These are phyloP conservation scores for Steatornis caripensis DNA, from an alignment of 2,113 vertebrate genomes.

Conservation along the genomic window DNA sequence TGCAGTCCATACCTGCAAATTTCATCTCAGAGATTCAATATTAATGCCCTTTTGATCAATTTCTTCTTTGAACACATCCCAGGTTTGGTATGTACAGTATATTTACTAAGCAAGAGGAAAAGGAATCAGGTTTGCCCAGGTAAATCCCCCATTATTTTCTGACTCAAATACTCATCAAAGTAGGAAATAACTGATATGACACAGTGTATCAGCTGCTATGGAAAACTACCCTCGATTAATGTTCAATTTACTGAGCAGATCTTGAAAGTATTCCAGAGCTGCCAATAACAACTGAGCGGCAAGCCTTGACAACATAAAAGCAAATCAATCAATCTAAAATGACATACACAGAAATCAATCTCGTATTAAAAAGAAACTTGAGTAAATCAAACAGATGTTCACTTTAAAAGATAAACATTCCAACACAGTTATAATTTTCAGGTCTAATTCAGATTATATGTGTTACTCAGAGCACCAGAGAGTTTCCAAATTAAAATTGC, in stretches of 20 bases:
- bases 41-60: not conserved
- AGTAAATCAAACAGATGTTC: not conserved
- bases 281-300: not conserved
- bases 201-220: not conserved
- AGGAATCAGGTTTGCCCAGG: not conserved
- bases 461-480: not conserved
- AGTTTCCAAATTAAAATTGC: not conserved
- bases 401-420: not conserved
- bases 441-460: not conserved
- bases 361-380: not conserved
- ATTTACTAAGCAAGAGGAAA: not conserved
- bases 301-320: not conserved
- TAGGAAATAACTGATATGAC: conserved; percentile 42
- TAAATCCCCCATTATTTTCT: conserved; percentile 30
- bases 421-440: not conserved
- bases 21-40: not conserved
- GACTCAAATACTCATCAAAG: conserved; percentile 31
- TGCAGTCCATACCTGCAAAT: not conserved
- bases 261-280: not conserved
- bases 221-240: not conserved
- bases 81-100: not conserved
- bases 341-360: not conserved
- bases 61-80: not conserved
- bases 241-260: not conserved
- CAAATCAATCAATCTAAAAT: not conserved